Evolutionary conservation across 2,113 vertebrate genomes (phyloP).

Genomic region (Isichthys henryi): DNA sequence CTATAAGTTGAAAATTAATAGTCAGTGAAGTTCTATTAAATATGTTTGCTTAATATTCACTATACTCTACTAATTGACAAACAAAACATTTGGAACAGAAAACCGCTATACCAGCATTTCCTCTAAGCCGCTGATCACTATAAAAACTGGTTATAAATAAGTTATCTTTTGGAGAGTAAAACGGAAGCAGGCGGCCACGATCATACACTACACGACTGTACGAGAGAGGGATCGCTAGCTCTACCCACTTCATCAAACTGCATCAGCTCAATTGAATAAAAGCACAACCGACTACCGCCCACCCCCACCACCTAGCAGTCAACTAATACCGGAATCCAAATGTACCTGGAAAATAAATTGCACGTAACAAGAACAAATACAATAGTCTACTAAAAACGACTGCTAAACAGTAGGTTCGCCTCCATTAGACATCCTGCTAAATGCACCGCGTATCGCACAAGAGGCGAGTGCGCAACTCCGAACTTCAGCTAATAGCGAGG

Average conservation of each 20-base stretch:
- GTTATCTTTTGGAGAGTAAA: not conserved
- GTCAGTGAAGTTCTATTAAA: not conserved
- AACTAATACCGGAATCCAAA: not conserved
- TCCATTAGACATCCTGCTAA: not conserved
- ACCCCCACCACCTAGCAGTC: not conserved
- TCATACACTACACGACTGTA: conserved; percentile 11
- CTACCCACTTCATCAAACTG: conserved; percentile 43
- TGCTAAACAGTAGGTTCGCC: not conserved
- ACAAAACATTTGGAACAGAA: not conserved
- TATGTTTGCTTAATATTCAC: not conserved
- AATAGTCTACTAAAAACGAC: not conserved
- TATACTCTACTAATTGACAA: not conserved
- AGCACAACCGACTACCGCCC: conserved; percentile 16
- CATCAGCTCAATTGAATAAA: conserved; percentile 39
- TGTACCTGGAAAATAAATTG: not conserved
- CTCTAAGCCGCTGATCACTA: not conserved
- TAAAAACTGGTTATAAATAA: not conserved
- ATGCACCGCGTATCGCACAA: not conserved
- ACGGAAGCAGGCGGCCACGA: conserved; percentile 51
- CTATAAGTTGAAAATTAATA: not conserved
- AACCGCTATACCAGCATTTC: not conserved
- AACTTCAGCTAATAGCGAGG: not conserved
- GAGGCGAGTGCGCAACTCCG: not conserved
- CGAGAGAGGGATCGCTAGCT: not conserved
- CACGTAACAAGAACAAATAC: not conserved